These are phyloP conservation scores for Ophiothrix spiculata DNA, from an alignment of 35 echinoderm and acorn worm species.

Conservation along the genomic window DNA sequence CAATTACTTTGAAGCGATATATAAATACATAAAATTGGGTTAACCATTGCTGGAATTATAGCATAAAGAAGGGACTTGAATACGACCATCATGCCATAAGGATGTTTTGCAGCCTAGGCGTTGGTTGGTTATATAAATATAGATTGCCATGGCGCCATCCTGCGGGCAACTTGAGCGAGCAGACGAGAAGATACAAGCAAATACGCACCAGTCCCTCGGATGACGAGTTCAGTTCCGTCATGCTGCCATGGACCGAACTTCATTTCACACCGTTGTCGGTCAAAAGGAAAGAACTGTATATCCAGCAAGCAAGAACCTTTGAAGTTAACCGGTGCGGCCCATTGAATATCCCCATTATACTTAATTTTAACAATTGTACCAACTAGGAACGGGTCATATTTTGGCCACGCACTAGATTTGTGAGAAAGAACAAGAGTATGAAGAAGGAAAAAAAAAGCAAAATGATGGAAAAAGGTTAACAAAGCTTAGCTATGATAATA, in stretches of 20 bases:
- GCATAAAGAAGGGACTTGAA: background rate
- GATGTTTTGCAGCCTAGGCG: background rate
- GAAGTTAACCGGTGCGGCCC: slow-evolving; percentile 96
- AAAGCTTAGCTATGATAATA: too few relatives aligned
- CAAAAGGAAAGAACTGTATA: slow-evolving; percentile 89
- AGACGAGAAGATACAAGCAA: background rate
- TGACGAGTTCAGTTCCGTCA: slow-evolving; percentile 71
- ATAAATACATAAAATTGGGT: background rate
- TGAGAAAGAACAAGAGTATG: background rate
- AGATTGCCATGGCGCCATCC: background rate
- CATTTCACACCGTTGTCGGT: slow-evolving; percentile 83
- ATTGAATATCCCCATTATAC: slow-evolving; percentile 64
- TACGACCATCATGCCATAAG: background rate
- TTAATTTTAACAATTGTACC: slow-evolving; percentile 76
- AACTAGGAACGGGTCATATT: slow-evolving; percentile 60
- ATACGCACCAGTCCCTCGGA: slow-evolving; percentile 42
- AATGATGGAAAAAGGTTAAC: too few relatives aligned
- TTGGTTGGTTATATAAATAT: background rate
- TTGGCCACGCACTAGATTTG: slow-evolving; percentile 47
- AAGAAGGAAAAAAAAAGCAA: background rate
- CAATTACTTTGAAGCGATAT: too few relatives aligned
- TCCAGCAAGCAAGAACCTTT: slow-evolving; percentile 71
- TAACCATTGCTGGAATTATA: background rate
- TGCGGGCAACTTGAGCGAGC: background rate
- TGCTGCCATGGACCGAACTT: slow-evolving; percentile 98